phyloP scores from a whole-genome alignment of 23 tunicate species.

The Oikopleura vanhoeffeni region DNA sequence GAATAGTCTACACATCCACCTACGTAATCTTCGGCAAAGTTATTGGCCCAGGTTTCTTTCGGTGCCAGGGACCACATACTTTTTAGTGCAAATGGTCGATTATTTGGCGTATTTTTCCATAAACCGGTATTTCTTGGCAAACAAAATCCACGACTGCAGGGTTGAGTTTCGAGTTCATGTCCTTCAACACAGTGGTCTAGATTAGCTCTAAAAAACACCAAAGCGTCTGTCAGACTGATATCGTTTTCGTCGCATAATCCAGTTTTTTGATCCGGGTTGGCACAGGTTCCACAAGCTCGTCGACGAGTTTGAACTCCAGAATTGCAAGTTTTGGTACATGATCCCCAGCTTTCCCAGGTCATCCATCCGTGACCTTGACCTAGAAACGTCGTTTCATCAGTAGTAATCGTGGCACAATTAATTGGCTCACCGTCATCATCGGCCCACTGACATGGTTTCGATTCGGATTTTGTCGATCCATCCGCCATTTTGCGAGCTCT shows the following conservation, averaged over 20 bases:
- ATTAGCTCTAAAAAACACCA: neutral
- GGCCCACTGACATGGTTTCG: neutral
- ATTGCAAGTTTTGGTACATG: slow-evolving; percentile 48
- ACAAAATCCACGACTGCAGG: neutral
- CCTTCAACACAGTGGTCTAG: neutral
- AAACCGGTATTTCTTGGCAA: neutral
- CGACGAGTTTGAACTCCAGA: slow-evolving; percentile 51
- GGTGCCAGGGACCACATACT: neutral
- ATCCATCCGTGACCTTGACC: slow-evolving; percentile 9
- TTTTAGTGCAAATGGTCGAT: neutral
- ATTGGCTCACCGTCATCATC: neutral
- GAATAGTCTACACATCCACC: neutral
- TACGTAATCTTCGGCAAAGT: neutral
- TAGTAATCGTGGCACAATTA: neutral
- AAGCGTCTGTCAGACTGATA: neutral
- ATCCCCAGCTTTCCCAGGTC: slow-evolving; percentile 33
- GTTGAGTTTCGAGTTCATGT: neutral
- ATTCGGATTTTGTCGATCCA: neutral
- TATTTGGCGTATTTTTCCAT: neutral
- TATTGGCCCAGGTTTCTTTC: neutral
- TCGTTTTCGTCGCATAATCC: neutral
- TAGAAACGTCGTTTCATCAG: neutral
- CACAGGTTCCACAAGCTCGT: slow-evolving; percentile 25
- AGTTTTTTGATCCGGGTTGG: neutral
- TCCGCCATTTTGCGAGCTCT: neutral